Base-by-base conservation (phyloP, 2,113 vertebrate species). In the Poeciliopsis occidentalis region DNA sequence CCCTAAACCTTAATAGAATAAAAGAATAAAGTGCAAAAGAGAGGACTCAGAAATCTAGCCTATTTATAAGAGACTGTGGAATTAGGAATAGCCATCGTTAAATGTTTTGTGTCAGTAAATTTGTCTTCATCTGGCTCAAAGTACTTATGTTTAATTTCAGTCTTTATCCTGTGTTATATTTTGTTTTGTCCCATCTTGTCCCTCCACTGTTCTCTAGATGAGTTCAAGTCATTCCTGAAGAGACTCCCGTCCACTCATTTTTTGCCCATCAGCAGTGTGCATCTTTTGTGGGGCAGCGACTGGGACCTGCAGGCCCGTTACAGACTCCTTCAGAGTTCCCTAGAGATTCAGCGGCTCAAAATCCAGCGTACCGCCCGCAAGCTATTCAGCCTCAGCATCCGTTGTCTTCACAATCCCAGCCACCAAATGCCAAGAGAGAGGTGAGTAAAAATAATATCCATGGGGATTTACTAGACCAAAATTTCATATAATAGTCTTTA, bases 351-450 rank as follows among this genome's bases (percentile, higher is more conserved):
- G 83, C 94, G 96, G 44, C 95, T 96, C 84, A 99, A 98, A 94
- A 98, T 99, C 79, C 97, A 98, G 69, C 96, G 96, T 79, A 98
- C 97, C 0, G 97, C 98, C 78, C 96, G 98, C 85, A 99, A 99
- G 92, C 96, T 99, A 66, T 99, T 99, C 61, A 95, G 97, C 84
- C 97, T 99, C 90, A 99, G 98, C 37, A 95, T 99, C 87, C 97
- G 97, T 60, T 99, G 98, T 86, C 96, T 96, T 86, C 97, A 99
- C 94, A 99, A 99, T 44, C 98, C 98, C 62, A 98, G 96, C 95
- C 97, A 99, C 94, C 98, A 99, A 95, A 96, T 98, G 95, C 98
- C 98, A 91, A 95, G 96, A 94, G 98, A 99, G 94, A 98, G 98
- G 98, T 99, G 93, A 85, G 91, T 91, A 68, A 73, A 84, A 47